phyloP scores from a whole-genome alignment of 2,797 vertebrate species.

The Cyclura pinguis region DNA sequence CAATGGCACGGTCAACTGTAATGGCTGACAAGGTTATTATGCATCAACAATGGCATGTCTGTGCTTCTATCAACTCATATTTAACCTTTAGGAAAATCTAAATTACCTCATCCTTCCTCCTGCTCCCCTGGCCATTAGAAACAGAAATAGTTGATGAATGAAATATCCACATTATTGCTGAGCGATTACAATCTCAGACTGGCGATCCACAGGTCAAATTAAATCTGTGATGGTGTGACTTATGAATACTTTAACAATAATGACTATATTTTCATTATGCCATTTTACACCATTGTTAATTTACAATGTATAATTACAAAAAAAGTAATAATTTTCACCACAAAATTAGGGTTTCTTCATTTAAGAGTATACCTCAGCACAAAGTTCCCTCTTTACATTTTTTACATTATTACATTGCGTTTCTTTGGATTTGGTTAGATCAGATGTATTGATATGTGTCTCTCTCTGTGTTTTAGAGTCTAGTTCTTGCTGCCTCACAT shows the following conservation, averaged over 20 bases:
- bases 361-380: not conserved
- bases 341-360: not conserved
- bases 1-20: slow-evolving; percentile 35
- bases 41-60: slow-evolving; percentile 52
- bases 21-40: slow-evolving; percentile 57
- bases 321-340: not conserved
- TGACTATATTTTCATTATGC: not conserved
- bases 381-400: not conserved
- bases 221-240: not conserved
- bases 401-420: too few species aligned
- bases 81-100: slow-evolving; percentile 55
- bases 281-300: not conserved
- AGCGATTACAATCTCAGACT: slow-evolving; percentile 36
- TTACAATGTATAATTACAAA: not conserved
- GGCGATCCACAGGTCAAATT: slow-evolving; percentile 5
- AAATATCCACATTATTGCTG: slow-evolving; percentile 31
- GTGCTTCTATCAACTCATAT: slow-evolving; percentile 51
- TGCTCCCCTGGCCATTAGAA: slow-evolving; percentile 37
- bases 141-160: slow-evolving; percentile 39
- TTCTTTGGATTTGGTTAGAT: too few species aligned
- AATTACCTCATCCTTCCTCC: slow-evolving; percentile 28
- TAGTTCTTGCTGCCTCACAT: too few species aligned
- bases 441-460: too few species aligned
- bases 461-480: too few species aligned
- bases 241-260: not conserved